Evolutionary conservation across 1,140 invertebrate genomes (phyloP), one percentile per base, ranked within the genome.

Genomic region (Episyrphus balteatus): DNA sequence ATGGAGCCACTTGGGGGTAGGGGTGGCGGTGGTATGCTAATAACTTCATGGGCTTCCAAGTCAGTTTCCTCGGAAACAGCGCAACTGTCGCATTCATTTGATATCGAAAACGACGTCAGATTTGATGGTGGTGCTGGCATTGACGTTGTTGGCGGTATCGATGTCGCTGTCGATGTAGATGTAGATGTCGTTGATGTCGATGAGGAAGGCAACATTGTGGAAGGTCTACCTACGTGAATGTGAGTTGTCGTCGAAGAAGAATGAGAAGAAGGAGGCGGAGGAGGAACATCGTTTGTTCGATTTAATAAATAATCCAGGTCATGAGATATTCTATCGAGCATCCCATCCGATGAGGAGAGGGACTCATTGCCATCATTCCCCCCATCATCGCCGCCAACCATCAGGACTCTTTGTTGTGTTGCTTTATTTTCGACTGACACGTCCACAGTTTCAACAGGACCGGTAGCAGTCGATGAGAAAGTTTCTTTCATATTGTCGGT

Each of bases 231-330:
- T 18, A 41, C 17, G 17, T 17, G 39, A 17, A 13, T 21, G 7
- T 7, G 13, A 5, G 15, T 41, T 17, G n/a, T n/a, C n/a, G n/a
- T n/a, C n/a, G n/a, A n/a, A n/a, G 39, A 21, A 17, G 13, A 14
- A 18, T 7, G 5, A 15, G 19, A 3, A 6, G 39, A 6, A 41
- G 12, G 13, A 41, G 39, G 17, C 12, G 21, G 19, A 13, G 44
- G n/a, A 13, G 65, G 58, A 14, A 47, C 33, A 39, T 52, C 51
- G 13, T 40, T 43, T 41, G 70, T 79, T 44, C 80, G 74, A 62
- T 84, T 84, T 42, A 86, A 65, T 47, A 86, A 62, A 69, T 84
- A 86, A 63, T 85, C 82, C 37, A 85, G 70, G 65, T 86, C 82
- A 55, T 82, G 77, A 2, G 80, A 81, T 56, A 86, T 86, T 52